Conservation (phyloP, 37 sponge, comb jelly and placozoan genomes). For the Sycon ciliatum region DNA sequence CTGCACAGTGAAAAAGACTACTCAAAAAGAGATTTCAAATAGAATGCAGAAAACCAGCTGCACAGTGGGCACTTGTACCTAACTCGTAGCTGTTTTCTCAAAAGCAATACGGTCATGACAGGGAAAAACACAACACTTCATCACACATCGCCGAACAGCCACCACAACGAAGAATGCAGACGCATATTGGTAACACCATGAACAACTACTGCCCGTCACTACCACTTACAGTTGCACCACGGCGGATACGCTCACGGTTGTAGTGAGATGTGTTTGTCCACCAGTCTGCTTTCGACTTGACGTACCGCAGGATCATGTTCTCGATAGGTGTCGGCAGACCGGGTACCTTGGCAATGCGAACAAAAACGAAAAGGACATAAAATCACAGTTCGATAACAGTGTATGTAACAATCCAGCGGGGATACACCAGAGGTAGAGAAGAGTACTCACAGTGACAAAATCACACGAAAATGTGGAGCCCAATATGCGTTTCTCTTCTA, state of each 20-base stretch:
- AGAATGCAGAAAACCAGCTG: no score
- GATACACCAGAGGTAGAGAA: not conserved
- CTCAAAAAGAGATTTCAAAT: no score
- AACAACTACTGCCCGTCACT: not conserved
- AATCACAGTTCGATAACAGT: not conserved
- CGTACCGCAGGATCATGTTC: constrained; percentile 99
- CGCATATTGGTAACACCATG: not conserved
- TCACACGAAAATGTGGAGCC: not conserved
- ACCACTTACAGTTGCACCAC: constrained; percentile 81
- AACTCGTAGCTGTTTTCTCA: no score
- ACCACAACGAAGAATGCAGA: no score
- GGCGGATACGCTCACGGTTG: constrained; percentile 90
- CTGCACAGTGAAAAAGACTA: no score
- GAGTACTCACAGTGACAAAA: not conserved
- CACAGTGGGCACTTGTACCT: no score
- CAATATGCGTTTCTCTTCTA: no score
- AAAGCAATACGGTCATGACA: no score
- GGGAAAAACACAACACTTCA: no score
- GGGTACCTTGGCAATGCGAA: constrained; percentile 52
- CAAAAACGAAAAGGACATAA: not conserved
- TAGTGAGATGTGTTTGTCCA: constrained; percentile 99
- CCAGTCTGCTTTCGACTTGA: constrained; percentile 99
- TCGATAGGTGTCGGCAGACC: constrained; percentile 94
- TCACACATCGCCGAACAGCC: no score
- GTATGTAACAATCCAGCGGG: not conserved